Evolutionary conservation across 1,140 invertebrate genomes (phyloP).

Genomic region (Rhizoglyphus robini): DNA sequence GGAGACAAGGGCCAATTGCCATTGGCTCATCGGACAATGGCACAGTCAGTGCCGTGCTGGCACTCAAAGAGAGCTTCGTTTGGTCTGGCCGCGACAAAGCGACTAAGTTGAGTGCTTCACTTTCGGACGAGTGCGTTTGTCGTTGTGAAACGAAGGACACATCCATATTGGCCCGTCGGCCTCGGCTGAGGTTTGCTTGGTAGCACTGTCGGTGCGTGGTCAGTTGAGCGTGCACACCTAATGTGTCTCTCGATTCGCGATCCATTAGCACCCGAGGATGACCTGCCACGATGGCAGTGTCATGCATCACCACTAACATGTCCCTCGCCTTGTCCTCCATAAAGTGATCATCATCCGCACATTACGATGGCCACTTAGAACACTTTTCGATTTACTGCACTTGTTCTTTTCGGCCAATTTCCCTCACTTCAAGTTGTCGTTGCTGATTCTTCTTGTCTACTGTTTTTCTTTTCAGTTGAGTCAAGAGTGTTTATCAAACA

Average conservation of each 20-base stretch:
- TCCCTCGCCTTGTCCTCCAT: neutral
- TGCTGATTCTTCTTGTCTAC: neutral
- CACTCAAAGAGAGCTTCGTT: too few relatives aligned
- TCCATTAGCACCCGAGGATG: conserved; percentile 11
- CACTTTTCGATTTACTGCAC: neutral
- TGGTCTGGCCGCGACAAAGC: too few relatives aligned
- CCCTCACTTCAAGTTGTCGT: neutral
- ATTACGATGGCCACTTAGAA: conserved; percentile 9
- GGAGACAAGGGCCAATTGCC: neutral
- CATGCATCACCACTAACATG: too few relatives aligned
- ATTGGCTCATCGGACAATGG: neutral
- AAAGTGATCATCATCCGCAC: neutral
- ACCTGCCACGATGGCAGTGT: too few relatives aligned
- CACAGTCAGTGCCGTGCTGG: too few relatives aligned
- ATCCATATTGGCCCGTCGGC: too few relatives aligned
- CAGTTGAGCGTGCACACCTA: neutral
- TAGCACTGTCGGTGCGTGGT: neutral
- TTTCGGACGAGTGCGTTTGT: conserved; percentile 1
- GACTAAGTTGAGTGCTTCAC: too few relatives aligned
- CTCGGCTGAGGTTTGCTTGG: too few relatives aligned
- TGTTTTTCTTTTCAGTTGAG: neutral
- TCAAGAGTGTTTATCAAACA: neutral
- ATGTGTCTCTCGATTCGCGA: neutral
- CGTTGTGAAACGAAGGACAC: neutral
- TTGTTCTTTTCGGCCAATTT: neutral